Conservation (phyloP, 2,888 invertebrate species). For the Ophion ellenae region DNA sequence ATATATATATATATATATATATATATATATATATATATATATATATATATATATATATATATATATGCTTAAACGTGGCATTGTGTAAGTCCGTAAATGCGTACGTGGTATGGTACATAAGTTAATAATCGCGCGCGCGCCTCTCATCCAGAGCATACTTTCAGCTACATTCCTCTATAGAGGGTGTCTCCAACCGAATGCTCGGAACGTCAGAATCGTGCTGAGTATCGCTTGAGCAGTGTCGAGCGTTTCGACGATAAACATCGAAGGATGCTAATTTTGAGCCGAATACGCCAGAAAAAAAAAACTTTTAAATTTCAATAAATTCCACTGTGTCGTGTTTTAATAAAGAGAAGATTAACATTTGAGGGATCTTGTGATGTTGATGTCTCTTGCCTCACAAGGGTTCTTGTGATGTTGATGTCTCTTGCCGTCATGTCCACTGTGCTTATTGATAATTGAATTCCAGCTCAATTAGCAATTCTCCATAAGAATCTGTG, state of each 20-base stretch:
- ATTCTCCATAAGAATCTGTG: too few relatives aligned
- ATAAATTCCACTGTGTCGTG: too few relatives aligned
- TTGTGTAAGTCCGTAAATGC: slow-evolving; percentile 34
- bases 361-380: too few relatives aligned
- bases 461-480: too few relatives aligned
- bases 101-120: slow-evolving; percentile 34
- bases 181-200: not conserved
- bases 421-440: too few relatives aligned
- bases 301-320: too few relatives aligned
- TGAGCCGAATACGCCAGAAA: not conserved
- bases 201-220: not conserved
- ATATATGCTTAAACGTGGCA: not conserved
- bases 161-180: slow-evolving; percentile 19
- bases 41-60: not conserved
- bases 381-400: too few relatives aligned
- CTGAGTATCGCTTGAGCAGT: not conserved
- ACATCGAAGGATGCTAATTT: not conserved
- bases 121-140: slow-evolving; percentile 78
- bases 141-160: slow-evolving; percentile 50
- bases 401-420: too few relatives aligned
- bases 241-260: not conserved
- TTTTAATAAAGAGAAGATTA: too few relatives aligned
- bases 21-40: slow-evolving; percentile 1
- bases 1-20: not conserved
- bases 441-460: too few relatives aligned